Evolutionary conservation across 1,140 invertebrate genomes (phyloP).

Genomic region (Ectropis grisescens): DNA sequence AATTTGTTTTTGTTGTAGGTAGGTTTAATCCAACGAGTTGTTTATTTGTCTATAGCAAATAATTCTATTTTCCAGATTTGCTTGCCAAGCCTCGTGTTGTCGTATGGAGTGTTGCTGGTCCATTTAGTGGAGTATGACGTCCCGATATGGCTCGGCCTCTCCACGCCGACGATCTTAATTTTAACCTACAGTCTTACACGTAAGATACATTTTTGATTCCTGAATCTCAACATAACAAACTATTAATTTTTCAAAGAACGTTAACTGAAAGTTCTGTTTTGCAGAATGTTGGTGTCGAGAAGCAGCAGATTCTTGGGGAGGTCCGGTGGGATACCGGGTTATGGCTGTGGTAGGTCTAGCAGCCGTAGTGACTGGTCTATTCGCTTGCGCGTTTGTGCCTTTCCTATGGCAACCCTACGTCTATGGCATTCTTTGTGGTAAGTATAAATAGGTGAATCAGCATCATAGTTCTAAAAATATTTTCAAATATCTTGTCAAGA

Average conservation of each 20-base stretch:
- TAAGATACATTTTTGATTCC: slow-evolving; percentile 27
- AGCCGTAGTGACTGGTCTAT: slow-evolving; percentile 28
- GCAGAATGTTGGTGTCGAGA: slow-evolving; percentile 65
- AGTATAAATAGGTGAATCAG: background rate
- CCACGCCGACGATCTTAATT: slow-evolving; percentile 35
- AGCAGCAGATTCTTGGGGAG: slow-evolving; percentile 60
- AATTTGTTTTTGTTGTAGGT: too few species aligned
- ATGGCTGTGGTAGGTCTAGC: slow-evolving; percentile 44
- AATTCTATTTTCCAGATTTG: slow-evolving; percentile 39
- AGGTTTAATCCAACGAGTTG: too few species aligned
- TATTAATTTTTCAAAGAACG: background rate
- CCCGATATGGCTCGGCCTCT: slow-evolving; percentile 36
- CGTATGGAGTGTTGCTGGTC: slow-evolving; percentile 45
- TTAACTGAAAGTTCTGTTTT: slow-evolving; percentile 10
- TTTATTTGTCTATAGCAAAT: too few species aligned
- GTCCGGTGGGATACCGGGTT: slow-evolving; percentile 36
- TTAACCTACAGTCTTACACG: slow-evolving; percentile 44
- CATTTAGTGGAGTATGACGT: slow-evolving; percentile 27
- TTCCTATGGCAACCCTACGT: slow-evolving; percentile 30
- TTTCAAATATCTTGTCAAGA: too few species aligned
- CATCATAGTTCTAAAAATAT: background rate
- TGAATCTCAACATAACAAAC: too few species aligned
- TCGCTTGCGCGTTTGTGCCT: slow-evolving; percentile 37
- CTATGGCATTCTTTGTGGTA: slow-evolving; percentile 54
- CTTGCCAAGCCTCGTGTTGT: slow-evolving; percentile 40